These are phyloP conservation scores for Acanthococcus lagerstroemiae DNA, from an alignment of 2,888 invertebrate genomes.

Conservation along the genomic window DNA sequence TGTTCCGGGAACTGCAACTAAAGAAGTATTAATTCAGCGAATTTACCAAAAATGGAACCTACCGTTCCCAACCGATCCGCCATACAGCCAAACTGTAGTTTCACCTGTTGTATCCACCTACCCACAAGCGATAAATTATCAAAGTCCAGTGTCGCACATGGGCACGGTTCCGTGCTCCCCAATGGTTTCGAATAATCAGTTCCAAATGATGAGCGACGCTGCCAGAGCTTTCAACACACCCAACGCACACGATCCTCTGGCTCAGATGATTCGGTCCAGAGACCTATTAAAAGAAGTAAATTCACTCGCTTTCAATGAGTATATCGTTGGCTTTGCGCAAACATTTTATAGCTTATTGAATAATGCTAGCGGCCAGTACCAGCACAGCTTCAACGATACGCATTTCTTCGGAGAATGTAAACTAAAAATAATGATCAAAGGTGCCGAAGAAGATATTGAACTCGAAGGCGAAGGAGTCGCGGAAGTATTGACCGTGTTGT, in stretches of 20 bases:
- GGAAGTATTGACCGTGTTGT: neutral
- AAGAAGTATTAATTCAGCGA: conserved; percentile 9
- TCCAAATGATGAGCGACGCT: neutral
- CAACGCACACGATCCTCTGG: neutral
- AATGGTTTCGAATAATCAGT: neutral
- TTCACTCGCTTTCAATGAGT: conserved; percentile 14
- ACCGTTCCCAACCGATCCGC: neutral
- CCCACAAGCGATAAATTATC: neutral
- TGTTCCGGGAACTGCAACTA: conserved; percentile 3
- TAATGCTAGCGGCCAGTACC: neutral
- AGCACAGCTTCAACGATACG: conserved; percentile 6
- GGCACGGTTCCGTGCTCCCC: neutral
- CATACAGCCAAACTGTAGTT: neutral
- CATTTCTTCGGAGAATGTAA: conserved; percentile 19
- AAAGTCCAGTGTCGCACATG: neutral
- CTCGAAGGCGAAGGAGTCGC: neutral
- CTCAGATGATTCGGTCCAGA: neutral
- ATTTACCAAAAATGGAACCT: conserved; percentile 7
- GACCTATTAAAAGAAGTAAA: conserved; percentile 13
- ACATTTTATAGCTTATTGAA: conserved; percentile 15
- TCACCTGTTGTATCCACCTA: neutral
- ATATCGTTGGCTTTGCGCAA: conserved; percentile 6
- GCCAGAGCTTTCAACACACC: neutral
- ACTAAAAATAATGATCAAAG: conserved; percentile 4
- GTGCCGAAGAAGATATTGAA: conserved; percentile 13